Conservation (phyloP, 2,888 invertebrate genomes). For the Escarpia spicata region DNA sequence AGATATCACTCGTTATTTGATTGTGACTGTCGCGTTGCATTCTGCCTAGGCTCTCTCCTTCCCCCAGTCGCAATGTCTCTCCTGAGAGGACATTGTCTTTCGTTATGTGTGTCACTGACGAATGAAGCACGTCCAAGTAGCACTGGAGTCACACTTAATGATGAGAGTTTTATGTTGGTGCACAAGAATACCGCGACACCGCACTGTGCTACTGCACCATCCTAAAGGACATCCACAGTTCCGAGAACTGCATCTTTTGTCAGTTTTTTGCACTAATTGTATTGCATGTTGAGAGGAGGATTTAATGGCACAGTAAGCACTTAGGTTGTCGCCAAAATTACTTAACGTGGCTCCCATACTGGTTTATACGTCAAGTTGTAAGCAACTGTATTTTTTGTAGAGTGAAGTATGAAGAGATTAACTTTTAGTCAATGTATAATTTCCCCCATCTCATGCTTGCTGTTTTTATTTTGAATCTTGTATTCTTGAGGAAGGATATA, state of each 20-base stretch:
- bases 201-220: background rate
- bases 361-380: no score
- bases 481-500: no score
- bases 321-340: background rate
- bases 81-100: background rate
- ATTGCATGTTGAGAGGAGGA: background rate
- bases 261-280: background rate
- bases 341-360: background rate
- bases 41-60: background rate
- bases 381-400: no score
- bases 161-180: background rate
- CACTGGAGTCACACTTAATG: background rate
- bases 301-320: background rate
- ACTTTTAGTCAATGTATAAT: no score
- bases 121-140: no score
- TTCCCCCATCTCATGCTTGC: no score
- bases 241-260: background rate
- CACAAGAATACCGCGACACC: background rate
- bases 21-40: background rate
- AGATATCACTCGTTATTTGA: background rate
- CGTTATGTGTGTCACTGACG: background rate
- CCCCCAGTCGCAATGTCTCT: background rate
- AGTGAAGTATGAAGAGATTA: no score
- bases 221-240: background rate
- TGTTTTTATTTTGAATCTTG: no score